A percentile compares a stretch with the other conserved stretches of the same genome.
These are phyloP conservation scores for Sarcophaga caerulescens DNA, from an alignment of 2,888 invertebrate species.

Conservation along the genomic window DNA sequence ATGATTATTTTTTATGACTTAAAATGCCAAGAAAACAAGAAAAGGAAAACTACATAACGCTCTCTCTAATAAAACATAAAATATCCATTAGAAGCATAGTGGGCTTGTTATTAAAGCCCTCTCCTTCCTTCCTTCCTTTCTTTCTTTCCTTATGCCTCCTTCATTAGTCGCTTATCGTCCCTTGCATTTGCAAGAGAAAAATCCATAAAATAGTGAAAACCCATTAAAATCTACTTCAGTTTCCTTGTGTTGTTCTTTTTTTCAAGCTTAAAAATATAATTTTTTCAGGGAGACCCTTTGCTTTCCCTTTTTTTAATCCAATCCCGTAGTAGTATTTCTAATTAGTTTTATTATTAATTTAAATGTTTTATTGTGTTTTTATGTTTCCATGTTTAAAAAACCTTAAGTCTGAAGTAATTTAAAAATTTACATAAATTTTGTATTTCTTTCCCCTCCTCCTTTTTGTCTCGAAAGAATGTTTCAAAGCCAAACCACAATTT, in stretches of 20 bases:
- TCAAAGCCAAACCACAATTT: constrained; percentile 55
- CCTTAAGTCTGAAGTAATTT: constrained; percentile 24
- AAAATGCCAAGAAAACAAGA: background rate
- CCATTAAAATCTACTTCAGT: constrained; percentile 24
- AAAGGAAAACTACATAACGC: background rate
- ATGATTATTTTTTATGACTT: constrained; percentile 55
- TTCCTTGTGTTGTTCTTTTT: too few species aligned
- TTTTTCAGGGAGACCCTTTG: background rate
- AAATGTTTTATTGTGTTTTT: constrained; percentile 33
- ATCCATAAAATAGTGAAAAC: constrained; percentile 13
- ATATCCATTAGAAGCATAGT: constrained; percentile 59
- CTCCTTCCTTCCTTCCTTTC: background rate
- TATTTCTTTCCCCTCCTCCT: background rate
- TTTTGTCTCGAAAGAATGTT: background rate
- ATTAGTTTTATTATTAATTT: constrained; percentile 51
- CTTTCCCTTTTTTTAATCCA: background rate
- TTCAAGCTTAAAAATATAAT: background rate
- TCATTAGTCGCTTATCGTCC: background rate
- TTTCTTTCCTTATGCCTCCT: background rate
- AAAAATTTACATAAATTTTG: constrained; percentile 41
- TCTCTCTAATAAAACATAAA: constrained; percentile 54
- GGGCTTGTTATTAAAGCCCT: constrained; percentile 23
- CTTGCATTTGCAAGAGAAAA: background rate
- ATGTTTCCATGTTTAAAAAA: background rate
- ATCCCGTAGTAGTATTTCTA: background rate